Percentiles rank a stretch among this genome's conserved stretches.
phyloP scores from a whole-genome alignment of 2,797 vertebrate genomes.

The Eidolon dupreanum region DNA sequence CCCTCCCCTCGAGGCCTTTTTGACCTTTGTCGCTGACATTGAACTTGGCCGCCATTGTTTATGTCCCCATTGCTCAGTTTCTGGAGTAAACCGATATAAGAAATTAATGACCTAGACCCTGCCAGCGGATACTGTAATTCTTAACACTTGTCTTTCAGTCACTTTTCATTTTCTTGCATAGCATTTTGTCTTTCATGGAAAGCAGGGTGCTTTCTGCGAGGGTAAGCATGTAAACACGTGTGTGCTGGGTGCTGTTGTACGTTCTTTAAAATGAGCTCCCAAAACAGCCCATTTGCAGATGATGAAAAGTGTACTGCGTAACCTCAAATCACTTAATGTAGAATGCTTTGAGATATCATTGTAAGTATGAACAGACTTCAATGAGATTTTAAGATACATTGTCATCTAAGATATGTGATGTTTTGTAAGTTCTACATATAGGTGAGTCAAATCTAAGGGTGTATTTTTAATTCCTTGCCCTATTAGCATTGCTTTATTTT shows the following conservation, averaged over 20 bases:
- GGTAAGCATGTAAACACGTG: background rate
- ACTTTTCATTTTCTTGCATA: background rate
- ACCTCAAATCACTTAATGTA: background rate
- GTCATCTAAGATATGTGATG: background rate
- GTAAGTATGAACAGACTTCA: background rate
- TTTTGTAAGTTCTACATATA: background rate
- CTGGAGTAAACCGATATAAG: background rate
- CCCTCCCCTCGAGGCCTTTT: background rate
- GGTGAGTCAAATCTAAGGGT: background rate
- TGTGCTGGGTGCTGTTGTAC: background rate
- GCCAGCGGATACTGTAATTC: background rate
- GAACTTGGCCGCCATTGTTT: background rate
- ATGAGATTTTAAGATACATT: background rate
- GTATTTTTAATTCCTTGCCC: background rate
- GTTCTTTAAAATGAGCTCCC: background rate
- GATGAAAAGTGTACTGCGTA: background rate
- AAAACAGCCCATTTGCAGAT: background rate
- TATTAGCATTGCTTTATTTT: background rate
- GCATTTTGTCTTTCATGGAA: background rate
- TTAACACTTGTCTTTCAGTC: background rate
- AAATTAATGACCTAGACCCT: background rate
- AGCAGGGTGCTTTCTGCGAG: background rate
- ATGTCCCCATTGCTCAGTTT: background rate
- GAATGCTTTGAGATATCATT: background rate
- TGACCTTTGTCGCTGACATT: background rate